Percentiles rank a stretch among this genome's conserved stretches.
Evolutionary conservation across 2,797 vertebrate species (phyloP).

Genomic region (Labroides dimidiatus): DNA sequence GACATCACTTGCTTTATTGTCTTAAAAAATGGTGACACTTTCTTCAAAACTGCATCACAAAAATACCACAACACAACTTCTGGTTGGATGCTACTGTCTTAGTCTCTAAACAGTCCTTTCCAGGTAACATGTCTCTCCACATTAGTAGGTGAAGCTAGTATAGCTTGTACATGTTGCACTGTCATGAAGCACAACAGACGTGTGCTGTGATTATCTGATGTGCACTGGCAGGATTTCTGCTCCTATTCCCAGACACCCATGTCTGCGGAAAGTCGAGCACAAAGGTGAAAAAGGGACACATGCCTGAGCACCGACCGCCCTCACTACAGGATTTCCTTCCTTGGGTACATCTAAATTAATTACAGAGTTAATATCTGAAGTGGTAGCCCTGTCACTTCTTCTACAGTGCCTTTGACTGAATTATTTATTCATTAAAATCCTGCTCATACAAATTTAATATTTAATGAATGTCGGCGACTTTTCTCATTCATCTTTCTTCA

Average conservation of each 20-base stretch:
- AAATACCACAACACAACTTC: too few relatives aligned
- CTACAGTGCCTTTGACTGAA: slow-evolving; percentile 21
- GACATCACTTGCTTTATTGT: too few relatives aligned
- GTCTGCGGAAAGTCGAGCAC: slow-evolving; percentile 9
- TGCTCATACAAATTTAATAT: slow-evolving; percentile 48
- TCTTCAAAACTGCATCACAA: too few relatives aligned
- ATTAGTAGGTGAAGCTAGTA: not conserved
- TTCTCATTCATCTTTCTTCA: slow-evolving; percentile 36
- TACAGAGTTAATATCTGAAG: slow-evolving; percentile 14
- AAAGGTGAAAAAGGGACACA: slow-evolving; percentile 19
- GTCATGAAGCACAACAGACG: slow-evolving; percentile 15
- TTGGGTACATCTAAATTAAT: slow-evolving; percentile 15
- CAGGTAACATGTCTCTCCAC: slow-evolving; percentile 42
- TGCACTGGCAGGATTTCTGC: slow-evolving; percentile 23
- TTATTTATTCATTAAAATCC: slow-evolving; percentile 44
- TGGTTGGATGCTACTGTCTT: too few relatives aligned
- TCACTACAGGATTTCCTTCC: slow-evolving; percentile 4
- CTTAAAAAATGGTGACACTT: too few relatives aligned
- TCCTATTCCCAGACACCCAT: slow-evolving; percentile 13
- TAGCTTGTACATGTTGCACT: slow-evolving; percentile 7
- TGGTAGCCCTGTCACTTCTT: slow-evolving; percentile 16
- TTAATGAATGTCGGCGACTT: slow-evolving; percentile 24
- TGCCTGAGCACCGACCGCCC: not conserved
- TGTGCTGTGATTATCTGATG: slow-evolving; percentile 23
- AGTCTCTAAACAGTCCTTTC: not conserved